Conservation (phyloP, 2,888 invertebrate genomes). For the Frankliniella fusca region DNA sequence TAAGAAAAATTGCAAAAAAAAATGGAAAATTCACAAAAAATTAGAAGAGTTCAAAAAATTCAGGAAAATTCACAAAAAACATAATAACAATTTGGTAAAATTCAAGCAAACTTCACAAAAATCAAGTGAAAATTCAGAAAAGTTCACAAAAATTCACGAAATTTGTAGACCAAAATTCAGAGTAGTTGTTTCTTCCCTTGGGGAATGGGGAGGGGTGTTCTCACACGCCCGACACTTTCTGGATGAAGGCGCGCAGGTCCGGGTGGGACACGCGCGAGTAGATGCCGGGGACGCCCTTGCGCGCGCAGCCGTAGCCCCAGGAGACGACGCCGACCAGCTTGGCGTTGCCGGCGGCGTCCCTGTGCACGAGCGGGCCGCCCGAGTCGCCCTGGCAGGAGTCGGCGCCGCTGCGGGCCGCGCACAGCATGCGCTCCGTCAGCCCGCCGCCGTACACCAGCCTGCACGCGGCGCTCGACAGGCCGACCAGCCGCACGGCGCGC, state of each 20-base stretch:
- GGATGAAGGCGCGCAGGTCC: conserved; percentile 1
- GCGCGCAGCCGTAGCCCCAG: conserved; percentile 34
- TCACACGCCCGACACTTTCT: not conserved
- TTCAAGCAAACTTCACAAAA: too few species aligned
- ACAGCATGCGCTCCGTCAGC: conserved; percentile 34
- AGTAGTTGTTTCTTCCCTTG: too few species aligned
- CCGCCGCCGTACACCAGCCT: conserved; percentile 3
- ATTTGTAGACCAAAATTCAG: too few species aligned
- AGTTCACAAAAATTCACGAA: too few species aligned
- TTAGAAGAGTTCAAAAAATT: too few species aligned
- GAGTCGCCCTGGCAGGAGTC: conserved; percentile 36
- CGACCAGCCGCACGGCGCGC: not conserved
- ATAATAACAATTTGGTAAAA: too few species aligned
- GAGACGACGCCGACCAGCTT: conserved; percentile 35
- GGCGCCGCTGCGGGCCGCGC: conserved; percentile 34
- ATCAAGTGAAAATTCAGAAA: too few species aligned
- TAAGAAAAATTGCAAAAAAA: too few species aligned
- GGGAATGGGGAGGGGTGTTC: not conserved
- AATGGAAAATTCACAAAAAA: too few species aligned
- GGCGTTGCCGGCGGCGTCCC: not conserved
- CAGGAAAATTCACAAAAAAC: too few species aligned
- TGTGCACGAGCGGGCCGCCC: conserved; percentile 34
- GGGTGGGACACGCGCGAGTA: conserved; percentile 34
- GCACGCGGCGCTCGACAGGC: not conserved
- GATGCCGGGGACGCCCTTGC: conserved; percentile 33